phyloP scores from a whole-genome alignment of 2,797 vertebrate species.

The Australoheros facetus region DNA sequence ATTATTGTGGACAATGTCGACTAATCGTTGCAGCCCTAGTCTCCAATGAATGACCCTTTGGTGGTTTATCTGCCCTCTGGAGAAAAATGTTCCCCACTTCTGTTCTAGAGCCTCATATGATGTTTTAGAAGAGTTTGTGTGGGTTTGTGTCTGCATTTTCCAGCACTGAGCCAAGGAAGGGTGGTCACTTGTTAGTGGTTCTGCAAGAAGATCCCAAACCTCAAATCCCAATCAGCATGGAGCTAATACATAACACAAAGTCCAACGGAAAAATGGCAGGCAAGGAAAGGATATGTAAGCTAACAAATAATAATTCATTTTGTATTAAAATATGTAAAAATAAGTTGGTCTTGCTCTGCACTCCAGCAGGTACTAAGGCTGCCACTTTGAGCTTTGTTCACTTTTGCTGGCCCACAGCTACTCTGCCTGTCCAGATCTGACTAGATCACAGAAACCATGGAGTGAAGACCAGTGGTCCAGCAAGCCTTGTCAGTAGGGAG shows the following conservation, averaged over 20 bases:
- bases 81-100: background rate
- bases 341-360: no score
- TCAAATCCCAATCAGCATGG: background rate
- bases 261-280: background rate
- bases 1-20: no score
- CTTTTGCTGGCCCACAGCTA: background rate
- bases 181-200: no score
- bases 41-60: background rate
- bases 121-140: background rate
- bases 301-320: background rate
- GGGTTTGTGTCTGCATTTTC: no score
- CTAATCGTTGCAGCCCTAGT: no score
- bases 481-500: slow-evolving; percentile 53
- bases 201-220: no score
- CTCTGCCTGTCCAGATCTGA: slow-evolving; percentile 28
- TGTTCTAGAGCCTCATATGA: background rate
- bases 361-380: background rate
- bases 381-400: background rate
- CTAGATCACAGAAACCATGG: slow-evolving; percentile 46
- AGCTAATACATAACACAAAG: background rate
- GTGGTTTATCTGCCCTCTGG: background rate
- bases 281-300: background rate
- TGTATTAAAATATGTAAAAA: background rate
- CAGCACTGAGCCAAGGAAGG: no score
- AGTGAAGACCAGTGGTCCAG: slow-evolving; percentile 57